Base-by-base conservation (phyloP, 2,113 vertebrate genomes). In the Passer montanus region DNA sequence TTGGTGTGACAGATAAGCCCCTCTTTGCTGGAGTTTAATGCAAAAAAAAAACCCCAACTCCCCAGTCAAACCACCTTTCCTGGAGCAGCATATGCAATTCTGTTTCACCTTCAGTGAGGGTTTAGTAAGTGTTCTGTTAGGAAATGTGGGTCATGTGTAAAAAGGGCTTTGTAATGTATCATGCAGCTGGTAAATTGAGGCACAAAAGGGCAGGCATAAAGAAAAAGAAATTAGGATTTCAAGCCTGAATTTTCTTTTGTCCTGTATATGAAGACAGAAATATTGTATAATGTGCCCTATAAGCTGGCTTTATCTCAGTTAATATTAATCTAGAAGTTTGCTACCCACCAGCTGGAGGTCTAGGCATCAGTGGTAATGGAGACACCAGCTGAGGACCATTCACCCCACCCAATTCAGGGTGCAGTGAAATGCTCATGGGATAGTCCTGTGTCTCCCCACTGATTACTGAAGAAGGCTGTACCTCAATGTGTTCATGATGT, bases 101-200 rank as follows among this genome's bases (percentile, higher is more conserved):
- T 80, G 15, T 89, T 96, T 94, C 68, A 93, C 46, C 92, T 93
- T 95, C 79, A 90, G 2, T 74, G 27, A 87, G 75, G 20, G 47
- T 69, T 92, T 87, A 80, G 23, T 60, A 92, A 78, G 55, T 60
- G 41, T 84, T 72, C 84, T 85, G 53, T 28, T 52, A 83, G 67
- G 77, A 91, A 94, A 91, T 80, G 63, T 91, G 53, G 70, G 74
- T 89, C n/a, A 8, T 58, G 33, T 85, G 56, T 87, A 82, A 93
- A 94, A 91, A 76, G 13, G 53, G 31, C 37, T 89, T 79, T 37
- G 19, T 76, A 84, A 75, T 79, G 9, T 52, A 27, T 37, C 18
- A 33, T 60, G 73, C 78, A 88, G 41, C 43, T 86, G 72, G 60
- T 90, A 93, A 96, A 86, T 39, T 77, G 44, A 68, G 76, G 66